These are phyloP conservation scores for Picathartes gymnocephalus DNA, from an alignment of 2,113 vertebrate genomes.

Conservation along the genomic window DNA sequence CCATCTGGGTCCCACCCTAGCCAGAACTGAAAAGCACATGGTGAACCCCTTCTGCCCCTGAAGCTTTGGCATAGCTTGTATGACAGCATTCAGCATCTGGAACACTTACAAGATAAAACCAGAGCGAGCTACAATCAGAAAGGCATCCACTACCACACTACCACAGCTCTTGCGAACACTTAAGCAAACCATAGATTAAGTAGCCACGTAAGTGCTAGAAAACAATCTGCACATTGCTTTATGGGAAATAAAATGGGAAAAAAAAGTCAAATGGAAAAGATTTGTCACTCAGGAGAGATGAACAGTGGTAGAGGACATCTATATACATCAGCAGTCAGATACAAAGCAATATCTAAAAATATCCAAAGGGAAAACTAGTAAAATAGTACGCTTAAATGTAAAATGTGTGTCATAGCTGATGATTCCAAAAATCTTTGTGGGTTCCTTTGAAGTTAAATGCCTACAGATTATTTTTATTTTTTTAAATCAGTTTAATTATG, in stretches of 20 bases:
- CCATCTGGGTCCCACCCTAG: not conserved
- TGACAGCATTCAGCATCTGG: not conserved
- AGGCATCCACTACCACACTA: not conserved
- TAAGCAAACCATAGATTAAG: not conserved
- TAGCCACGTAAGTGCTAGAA: not conserved
- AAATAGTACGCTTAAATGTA: not conserved
- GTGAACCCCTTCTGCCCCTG: not conserved
- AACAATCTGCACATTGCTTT: not conserved
- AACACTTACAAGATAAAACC: not conserved
- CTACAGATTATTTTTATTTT: not conserved
- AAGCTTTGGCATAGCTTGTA: not conserved
- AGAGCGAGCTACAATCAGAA: not conserved
- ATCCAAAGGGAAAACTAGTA: not conserved
- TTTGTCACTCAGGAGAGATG: not conserved
- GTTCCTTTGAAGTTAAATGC: not conserved
- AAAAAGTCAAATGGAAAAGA: not conserved
- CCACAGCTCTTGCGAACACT: not conserved
- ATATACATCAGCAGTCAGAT: not conserved
- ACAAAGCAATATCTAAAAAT: not conserved
- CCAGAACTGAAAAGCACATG: not conserved
- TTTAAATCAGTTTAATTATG: not conserved
- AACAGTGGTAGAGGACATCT: fast-evolving
- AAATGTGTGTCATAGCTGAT: not conserved
- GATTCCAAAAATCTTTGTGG: not conserved
- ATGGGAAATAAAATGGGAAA: fast-evolving